Evolutionary conservation across 2,113 vertebrate species (phyloP).

Genomic region (Gallinago undulata): DNA sequence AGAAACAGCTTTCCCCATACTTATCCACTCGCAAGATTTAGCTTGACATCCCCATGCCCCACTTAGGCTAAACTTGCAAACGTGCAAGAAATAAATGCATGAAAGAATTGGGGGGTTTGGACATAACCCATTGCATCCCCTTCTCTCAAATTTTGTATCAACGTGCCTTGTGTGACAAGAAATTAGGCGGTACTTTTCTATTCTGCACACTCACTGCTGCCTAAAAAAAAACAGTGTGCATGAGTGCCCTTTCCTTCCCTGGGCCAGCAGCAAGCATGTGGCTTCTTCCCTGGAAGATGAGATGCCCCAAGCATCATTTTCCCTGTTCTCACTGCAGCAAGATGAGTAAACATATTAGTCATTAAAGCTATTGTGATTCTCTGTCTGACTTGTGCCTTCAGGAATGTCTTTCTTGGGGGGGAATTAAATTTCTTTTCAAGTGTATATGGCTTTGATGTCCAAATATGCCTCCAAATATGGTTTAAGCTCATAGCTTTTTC

Average conservation of each 20-base stretch:
- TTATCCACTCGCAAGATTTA: background rate
- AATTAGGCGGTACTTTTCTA: background rate
- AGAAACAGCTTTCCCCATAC: background rate
- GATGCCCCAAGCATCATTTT: background rate
- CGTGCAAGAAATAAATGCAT: background rate
- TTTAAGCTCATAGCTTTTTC: background rate
- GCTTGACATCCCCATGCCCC: background rate
- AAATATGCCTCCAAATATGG: background rate
- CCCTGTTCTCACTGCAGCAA: background rate
- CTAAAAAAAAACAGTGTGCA: background rate
- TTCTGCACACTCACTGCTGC: background rate
- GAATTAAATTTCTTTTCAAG: slow-evolving; percentile 36
- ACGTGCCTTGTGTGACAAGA: background rate
- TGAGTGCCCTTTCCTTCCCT: background rate
- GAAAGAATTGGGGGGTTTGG: fast-evolving
- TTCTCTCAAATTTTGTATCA: background rate
- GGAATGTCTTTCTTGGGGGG: slow-evolving; percentile 14
- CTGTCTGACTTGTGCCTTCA: slow-evolving; percentile 40
- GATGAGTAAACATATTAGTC: slow-evolving; percentile 47
- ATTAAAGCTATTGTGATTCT: slow-evolving; percentile 35
- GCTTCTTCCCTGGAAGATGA: background rate
- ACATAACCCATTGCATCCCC: background rate
- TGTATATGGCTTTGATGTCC: slow-evolving; percentile 38
- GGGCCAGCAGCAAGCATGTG: background rate
- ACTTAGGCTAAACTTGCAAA: background rate